Percentiles rank a stretch among this genome's conserved stretches.
Evolutionary conservation across 1,140 invertebrate species (phyloP).

Genomic region (Pectinophora gossypiella): DNA sequence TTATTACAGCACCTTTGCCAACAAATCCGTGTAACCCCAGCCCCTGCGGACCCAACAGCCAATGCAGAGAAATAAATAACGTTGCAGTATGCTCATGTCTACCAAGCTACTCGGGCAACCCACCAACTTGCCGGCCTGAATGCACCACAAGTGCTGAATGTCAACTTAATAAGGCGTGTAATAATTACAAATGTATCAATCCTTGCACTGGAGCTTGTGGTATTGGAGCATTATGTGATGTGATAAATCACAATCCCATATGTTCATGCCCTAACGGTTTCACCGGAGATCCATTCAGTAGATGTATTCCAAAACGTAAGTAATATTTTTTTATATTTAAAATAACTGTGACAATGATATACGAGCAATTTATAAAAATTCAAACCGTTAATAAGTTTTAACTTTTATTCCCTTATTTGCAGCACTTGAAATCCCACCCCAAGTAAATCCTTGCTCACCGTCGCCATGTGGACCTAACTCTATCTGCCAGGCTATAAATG

Average conservation of each 20-base stretch:
- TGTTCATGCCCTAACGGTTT: constrained; percentile 80
- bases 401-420: constrained; percentile 27
- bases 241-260: constrained; percentile 79
- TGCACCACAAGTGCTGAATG: constrained; percentile 82
- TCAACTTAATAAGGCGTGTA: constrained; percentile 78
- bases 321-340: constrained; percentile 11
- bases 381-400: constrained; percentile 76
- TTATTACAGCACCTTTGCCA: constrained; percentile 61
- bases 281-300: constrained; percentile 83
- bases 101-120: constrained; percentile 79
- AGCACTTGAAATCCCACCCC: constrained; percentile 73
- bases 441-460: constrained; percentile 79
- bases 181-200: constrained; percentile 81
- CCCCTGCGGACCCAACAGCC: constrained; percentile 82
- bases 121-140: constrained; percentile 81
- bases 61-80: constrained; percentile 78
- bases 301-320: constrained; percentile 78
- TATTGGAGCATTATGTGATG: constrained; percentile 77
- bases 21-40: constrained; percentile 77
- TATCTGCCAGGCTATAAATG: constrained; percentile 77
- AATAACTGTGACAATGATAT: too few species aligned
- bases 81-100: constrained; percentile 82
- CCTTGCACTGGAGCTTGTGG: constrained; percentile 84
- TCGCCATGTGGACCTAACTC: constrained; percentile 85
- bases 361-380: constrained; percentile 12